Conservation (phyloP, 2,113 vertebrate species). For the Uropsilus gracilis region DNA sequence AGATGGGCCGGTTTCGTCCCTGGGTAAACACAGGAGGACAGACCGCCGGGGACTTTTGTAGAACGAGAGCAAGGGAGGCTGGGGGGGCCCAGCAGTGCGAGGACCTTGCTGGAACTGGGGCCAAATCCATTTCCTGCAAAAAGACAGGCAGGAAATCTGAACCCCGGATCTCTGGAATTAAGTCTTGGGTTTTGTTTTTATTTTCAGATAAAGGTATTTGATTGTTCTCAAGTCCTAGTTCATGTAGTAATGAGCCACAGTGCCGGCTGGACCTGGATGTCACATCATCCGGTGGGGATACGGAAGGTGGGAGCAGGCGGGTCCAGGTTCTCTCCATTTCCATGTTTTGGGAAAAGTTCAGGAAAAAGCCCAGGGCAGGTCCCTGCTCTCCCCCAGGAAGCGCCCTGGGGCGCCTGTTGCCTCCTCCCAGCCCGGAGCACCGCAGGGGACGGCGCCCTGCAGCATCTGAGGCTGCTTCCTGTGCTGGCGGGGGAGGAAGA, state of each 20-base stretch:
- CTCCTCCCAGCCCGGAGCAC: background rate
- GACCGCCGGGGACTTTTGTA: no score
- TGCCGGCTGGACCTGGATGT: background rate
- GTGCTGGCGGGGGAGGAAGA: constrained; percentile 11
- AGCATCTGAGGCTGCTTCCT: constrained; percentile 40
- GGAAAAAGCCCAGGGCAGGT: background rate
- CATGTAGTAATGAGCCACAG: background rate
- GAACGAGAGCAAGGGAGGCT: background rate
- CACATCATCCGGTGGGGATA: background rate
- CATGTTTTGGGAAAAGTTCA: background rate
- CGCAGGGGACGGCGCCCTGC: background rate
- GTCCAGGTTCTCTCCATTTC: background rate
- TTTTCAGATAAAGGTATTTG: background rate
- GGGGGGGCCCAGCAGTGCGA: no score
- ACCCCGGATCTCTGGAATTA: background rate
- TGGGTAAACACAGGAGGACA: background rate
- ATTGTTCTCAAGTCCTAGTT: background rate
- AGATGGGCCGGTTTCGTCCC: background rate
- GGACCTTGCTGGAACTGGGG: background rate
- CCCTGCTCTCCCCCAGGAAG: background rate
- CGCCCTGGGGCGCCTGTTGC: background rate
- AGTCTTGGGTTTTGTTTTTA: background rate
- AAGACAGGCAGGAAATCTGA: background rate
- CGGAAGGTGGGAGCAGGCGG: no score
- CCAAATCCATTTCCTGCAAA: background rate